These are phyloP conservation scores for Callyntrura sp. DNA, from an alignment of 2,888 invertebrate genomes.

Conservation along the genomic window DNA sequence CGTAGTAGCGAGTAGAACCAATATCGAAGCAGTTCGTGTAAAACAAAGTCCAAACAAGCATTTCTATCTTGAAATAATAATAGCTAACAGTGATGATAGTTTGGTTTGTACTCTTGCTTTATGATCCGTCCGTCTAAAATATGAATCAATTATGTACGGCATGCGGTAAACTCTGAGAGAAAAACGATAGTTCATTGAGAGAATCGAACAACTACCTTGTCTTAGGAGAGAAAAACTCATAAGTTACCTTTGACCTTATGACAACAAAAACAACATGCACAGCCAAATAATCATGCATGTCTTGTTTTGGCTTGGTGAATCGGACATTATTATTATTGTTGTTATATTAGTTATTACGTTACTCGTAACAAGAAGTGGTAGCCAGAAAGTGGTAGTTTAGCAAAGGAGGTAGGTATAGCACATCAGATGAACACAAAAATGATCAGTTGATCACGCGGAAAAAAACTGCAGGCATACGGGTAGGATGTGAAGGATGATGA, in stretches of 20 bases:
- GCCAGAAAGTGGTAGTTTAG: constrained; percentile 46
- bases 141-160: constrained; percentile 61
- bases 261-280: constrained; percentile 38
- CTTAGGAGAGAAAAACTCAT: constrained; percentile 56
- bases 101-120: constrained; percentile 1
- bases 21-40: constrained; percentile 24
- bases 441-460: constrained; percentile 64
- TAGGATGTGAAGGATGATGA: constrained; percentile 8
- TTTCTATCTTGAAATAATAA: constrained; percentile 7
- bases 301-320: constrained; percentile 58
- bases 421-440: constrained; percentile 40
- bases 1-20: constrained; percentile 26
- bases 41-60: constrained; percentile 34
- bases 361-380: constrained; percentile 29
- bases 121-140: not conserved
- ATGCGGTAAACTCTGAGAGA: not conserved
- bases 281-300: constrained; percentile 52
- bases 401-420: constrained; percentile 4
- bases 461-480: constrained; percentile 45
- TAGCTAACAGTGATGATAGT: not conserved
- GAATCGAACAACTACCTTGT: constrained; percentile 61
- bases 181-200: constrained; percentile 60
- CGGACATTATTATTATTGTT: constrained; percentile 47
- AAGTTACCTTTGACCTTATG: constrained; percentile 73
- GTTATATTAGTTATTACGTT: constrained; percentile 31